These are phyloP conservation scores for Gallinago stenura DNA, from an alignment of 2,797 vertebrate species.

Conservation along the genomic window DNA sequence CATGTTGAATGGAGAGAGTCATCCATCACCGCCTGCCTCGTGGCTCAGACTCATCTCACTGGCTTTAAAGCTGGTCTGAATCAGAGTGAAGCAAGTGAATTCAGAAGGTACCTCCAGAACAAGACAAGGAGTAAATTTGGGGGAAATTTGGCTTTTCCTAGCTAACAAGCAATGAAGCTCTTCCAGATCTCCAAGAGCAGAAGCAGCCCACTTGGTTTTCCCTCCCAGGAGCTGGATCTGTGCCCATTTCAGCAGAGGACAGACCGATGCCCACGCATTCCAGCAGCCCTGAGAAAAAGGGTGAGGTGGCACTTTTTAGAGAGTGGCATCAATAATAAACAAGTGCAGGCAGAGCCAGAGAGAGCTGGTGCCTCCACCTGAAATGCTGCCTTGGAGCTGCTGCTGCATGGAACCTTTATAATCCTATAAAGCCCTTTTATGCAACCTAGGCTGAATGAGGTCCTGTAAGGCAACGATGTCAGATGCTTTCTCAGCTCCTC, in stretches of 20 bases:
- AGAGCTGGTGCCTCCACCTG: conserved; percentile 23
- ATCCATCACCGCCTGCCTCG: accelerated
- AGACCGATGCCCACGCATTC: background rate
- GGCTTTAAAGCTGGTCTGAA: background rate
- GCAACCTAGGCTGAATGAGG: conserved; percentile 38
- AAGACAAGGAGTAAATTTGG: background rate
- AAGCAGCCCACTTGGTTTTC: accelerated
- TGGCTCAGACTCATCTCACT: background rate
- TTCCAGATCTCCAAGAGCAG: background rate
- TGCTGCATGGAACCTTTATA: conserved; percentile 37
- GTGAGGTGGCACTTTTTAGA: background rate
- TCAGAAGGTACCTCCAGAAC: background rate
- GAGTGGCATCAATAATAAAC: background rate
- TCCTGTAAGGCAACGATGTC: conserved; percentile 63
- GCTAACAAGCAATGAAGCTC: accelerated
- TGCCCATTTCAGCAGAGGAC: background rate
- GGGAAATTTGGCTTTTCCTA: background rate
- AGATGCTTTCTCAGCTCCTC: conserved; percentile 36
- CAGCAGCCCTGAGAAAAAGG: background rate
- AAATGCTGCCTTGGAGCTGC: conserved; percentile 11
- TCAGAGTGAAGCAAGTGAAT: background rate
- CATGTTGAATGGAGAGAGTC: accelerated
- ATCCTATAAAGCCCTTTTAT: conserved; percentile 68
- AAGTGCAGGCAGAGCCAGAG: background rate
- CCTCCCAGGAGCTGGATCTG: accelerated